Evolutionary conservation across 1,140 invertebrate genomes (phyloP).

Genomic region (Phthorimaea operculella): DNA sequence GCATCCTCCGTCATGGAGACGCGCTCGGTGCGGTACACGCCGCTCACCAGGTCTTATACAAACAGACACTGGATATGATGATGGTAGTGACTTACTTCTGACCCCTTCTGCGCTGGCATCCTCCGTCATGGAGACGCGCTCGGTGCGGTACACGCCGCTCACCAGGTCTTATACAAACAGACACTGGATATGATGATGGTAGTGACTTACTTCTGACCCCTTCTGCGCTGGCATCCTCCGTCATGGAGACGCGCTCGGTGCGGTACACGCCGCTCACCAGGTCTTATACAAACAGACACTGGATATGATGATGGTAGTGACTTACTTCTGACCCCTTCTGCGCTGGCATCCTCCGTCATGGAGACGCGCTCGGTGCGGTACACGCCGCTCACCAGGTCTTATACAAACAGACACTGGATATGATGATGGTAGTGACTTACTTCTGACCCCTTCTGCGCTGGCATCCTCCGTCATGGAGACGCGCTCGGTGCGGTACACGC

Average conservation of each 20-base stretch:
- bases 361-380: slow-evolving; percentile 44
- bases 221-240: slow-evolving; percentile 60
- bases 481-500: slow-evolving; percentile 59
- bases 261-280: slow-evolving; percentile 60
- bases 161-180: slow-evolving; percentile 64
- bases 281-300: slow-evolving; percentile 66
- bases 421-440: slow-evolving; percentile 22
- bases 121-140: slow-evolving; percentile 60
- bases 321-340: slow-evolving; percentile 58
- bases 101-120: slow-evolving; percentile 57
- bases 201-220: slow-evolving; percentile 48
- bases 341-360: slow-evolving; percentile 50
- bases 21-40: slow-evolving; percentile 59
- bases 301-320: too few species aligned
- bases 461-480: slow-evolving; percentile 62
- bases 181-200: too few species aligned
- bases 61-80: slow-evolving; percentile 64
- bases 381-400: slow-evolving; percentile 45
- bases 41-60: slow-evolving; percentile 62
- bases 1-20: slow-evolving; percentile 62
- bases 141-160: slow-evolving; percentile 61
- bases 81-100: slow-evolving; percentile 49
- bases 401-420: slow-evolving; percentile 60
- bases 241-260: slow-evolving; percentile 61
- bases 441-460: slow-evolving; percentile 55